These are phyloP conservation scores for Myripristis murdjan DNA, from an alignment of 2,797 vertebrate genomes.

Conservation along the genomic window DNA sequence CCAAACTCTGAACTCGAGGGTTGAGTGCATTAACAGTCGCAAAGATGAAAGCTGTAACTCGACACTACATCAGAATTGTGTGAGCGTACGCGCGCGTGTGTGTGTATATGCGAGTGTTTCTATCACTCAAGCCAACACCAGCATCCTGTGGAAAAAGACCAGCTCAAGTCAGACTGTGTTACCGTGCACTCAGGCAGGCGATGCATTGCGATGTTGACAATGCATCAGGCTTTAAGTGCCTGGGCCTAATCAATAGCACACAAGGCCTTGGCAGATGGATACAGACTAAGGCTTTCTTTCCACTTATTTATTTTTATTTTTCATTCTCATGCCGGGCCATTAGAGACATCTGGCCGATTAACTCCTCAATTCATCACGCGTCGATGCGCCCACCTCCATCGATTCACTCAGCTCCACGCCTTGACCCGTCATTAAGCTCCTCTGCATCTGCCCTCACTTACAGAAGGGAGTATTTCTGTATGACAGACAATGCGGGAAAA, in stretches of 20 bases:
- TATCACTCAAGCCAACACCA: conserved; percentile 33
- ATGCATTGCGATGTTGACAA: conserved; percentile 68
- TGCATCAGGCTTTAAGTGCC: conserved; percentile 78
- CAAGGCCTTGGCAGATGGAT: conserved; percentile 74
- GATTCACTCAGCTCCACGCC: conserved; percentile 59
- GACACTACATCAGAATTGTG: neutral
- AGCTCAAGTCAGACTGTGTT: conserved; percentile 54
- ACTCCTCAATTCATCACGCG: conserved; percentile 79
- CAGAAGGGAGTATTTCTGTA: conserved; percentile 32
- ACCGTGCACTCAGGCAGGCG: conserved; percentile 44
- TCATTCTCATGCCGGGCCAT: conserved; percentile 72
- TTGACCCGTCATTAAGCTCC: conserved; percentile 63
- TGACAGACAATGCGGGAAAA: conserved; percentile 32
- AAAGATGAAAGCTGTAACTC: conserved; percentile 30
- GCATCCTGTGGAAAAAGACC: conserved; percentile 47
- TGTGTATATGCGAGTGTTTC: neutral
- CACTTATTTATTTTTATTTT: conserved; percentile 81
- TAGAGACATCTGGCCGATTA: conserved; percentile 77
- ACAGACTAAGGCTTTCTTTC: conserved; percentile 70
- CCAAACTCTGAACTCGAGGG: conserved; percentile 39
- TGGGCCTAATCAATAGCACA: conserved; percentile 73
- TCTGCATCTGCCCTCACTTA: conserved; percentile 49
- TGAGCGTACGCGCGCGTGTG: neutral
- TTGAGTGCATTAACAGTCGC: conserved; percentile 35
- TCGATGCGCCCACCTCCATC: conserved; percentile 66